Percentiles rank a stretch among this genome's conserved stretches.
Evolutionary conservation across 1,140 invertebrate species (phyloP).

Genomic region (Apis dorsata): DNA sequence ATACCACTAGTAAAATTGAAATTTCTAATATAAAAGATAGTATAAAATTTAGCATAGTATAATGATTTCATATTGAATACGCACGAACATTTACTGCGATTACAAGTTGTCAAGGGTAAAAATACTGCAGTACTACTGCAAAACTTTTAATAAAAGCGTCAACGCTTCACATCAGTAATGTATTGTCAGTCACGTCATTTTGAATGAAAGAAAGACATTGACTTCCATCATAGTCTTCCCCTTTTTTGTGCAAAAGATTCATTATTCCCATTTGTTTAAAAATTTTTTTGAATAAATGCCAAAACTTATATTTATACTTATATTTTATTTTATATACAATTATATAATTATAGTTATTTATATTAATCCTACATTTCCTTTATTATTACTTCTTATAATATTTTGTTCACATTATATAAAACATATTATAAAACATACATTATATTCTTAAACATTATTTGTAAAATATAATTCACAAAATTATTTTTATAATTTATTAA

Average conservation of each 20-base stretch:
- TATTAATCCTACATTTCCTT: not conserved
- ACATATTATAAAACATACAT: not conserved
- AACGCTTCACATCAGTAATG: conserved; percentile 9
- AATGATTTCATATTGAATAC: conserved; percentile 39
- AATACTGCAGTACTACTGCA: conserved; percentile 55
- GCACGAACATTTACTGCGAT: conserved; percentile 52
- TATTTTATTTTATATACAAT: not conserved
- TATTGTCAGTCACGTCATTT: conserved; percentile 12
- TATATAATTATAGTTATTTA: not conserved
- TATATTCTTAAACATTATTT: not conserved
- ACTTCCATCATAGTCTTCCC: not conserved
- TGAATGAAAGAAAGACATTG: conserved; percentile 22
- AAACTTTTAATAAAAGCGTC: conserved; percentile 29
- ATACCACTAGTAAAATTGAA: not conserved
- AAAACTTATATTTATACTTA: not conserved
- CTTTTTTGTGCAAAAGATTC: not conserved
- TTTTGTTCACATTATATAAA: not conserved
- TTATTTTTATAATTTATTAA: not conserved
- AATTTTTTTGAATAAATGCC: not conserved
- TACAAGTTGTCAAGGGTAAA: conserved; percentile 59
- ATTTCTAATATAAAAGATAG: conserved; percentile 34
- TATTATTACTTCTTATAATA: not conserved
- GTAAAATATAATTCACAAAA: not conserved
- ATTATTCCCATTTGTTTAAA: not conserved
- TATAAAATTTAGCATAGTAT: conserved; percentile 29